These are phyloP conservation scores for Tuberolachnus salignus DNA, from an alignment of 2,888 invertebrate genomes.

Conservation along the genomic window DNA sequence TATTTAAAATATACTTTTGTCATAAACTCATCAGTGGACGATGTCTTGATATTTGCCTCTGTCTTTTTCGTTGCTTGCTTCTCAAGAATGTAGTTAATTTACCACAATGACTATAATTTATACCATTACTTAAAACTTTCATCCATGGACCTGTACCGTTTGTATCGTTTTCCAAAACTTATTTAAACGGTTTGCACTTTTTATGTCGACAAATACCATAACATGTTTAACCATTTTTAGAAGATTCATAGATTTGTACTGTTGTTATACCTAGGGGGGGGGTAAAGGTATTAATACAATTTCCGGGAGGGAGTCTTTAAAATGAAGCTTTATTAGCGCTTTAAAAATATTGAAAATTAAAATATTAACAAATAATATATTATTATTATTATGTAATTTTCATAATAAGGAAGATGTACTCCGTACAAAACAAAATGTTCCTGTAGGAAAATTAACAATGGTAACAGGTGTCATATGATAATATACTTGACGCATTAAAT, in stretches of 20 bases:
- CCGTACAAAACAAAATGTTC: no score
- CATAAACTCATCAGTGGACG: constrained; percentile 7
- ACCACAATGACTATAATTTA: background rate
- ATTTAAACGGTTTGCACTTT: background rate
- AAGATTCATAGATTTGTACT: no score
- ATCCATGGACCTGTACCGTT: background rate
- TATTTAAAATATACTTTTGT: background rate
- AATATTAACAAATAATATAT: no score
- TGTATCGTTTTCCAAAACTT: background rate
- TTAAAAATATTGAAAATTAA: no score
- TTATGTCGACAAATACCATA: constrained; percentile 16
- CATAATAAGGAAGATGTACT: no score
- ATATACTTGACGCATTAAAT: background rate
- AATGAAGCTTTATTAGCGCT: no score
- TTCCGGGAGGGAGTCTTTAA: no score
- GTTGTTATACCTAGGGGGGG: no score
- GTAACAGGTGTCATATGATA: constrained; percentile 40
- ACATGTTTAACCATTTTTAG: background rate
- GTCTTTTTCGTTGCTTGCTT: background rate
- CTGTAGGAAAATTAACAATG: no score
- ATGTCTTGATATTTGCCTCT: background rate
- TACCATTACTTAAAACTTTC: background rate
- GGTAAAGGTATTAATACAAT: no score
- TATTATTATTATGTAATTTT: no score
- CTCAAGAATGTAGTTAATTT: background rate